phyloP scores from a whole-genome alignment of 2,888 invertebrate genomes.

The Volucella zonaria region DNA sequence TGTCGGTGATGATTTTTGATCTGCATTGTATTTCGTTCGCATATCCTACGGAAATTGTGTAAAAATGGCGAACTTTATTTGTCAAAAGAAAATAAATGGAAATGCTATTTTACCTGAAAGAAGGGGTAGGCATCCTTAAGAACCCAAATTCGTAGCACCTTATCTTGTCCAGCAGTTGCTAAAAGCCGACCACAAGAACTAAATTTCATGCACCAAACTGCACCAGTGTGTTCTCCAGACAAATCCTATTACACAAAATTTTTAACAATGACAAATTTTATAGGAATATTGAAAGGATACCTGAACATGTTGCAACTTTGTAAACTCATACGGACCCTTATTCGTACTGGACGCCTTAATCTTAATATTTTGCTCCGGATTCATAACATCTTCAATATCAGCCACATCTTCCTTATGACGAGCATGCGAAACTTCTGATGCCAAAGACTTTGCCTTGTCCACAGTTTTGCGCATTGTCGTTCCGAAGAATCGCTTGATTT shows the following conservation, averaged over 20 bases:
- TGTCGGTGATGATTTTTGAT: slow-evolving; percentile 94
- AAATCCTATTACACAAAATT: slow-evolving; percentile 85
- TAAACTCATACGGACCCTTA: slow-evolving; percentile 98
- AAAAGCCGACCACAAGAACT: slow-evolving; percentile 96
- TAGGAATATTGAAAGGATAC: slow-evolving; percentile 80
- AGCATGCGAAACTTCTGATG: slow-evolving; percentile 94
- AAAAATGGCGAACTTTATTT: background rate
- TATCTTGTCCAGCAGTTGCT: slow-evolving; percentile 98
- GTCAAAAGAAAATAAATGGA: slow-evolving; percentile 9
- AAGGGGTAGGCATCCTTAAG: slow-evolving; percentile 93
- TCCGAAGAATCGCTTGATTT: slow-evolving; percentile 91
- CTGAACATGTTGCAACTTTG: slow-evolving; percentile 94
- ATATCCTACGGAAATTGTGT: slow-evolving; percentile 87
- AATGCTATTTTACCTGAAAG: slow-evolving; percentile 87
- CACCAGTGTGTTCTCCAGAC: slow-evolving; percentile 92
- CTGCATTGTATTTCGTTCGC: slow-evolving; percentile 96
- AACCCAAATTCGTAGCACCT: slow-evolving; percentile 96
- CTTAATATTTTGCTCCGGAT: slow-evolving; percentile 91
- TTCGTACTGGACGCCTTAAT: slow-evolving; percentile 97
- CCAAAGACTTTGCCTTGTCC: slow-evolving; percentile 94
- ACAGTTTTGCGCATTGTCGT: slow-evolving; percentile 95
- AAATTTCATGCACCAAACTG: slow-evolving; percentile 99
- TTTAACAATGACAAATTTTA: background rate
- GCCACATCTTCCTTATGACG: slow-evolving; percentile 93
- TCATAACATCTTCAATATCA: slow-evolving; percentile 91